Percentiles rank a stretch among this genome's conserved stretches.
Evolutionary conservation across 2,888 invertebrate genomes (phyloP).

Genomic region (Protula sp.): DNA sequence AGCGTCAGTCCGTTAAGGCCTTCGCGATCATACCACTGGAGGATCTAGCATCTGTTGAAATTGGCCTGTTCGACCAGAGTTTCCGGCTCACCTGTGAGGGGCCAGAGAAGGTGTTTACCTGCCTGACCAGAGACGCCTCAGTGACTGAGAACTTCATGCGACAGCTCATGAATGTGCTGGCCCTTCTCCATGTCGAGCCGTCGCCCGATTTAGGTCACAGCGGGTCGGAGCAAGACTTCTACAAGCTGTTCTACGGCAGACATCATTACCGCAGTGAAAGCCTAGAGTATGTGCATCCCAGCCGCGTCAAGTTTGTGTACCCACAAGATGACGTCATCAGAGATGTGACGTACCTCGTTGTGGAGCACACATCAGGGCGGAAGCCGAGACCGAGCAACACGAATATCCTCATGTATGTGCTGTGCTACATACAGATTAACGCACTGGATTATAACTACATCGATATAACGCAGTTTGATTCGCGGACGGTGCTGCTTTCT

Average conservation of each 20-base stretch:
- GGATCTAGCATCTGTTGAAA: constrained; percentile 40
- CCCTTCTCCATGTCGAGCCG: constrained; percentile 32
- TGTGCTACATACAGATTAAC: constrained; percentile 8
- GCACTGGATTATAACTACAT: no score
- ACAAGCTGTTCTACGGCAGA: constrained; percentile 34
- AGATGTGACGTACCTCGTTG: constrained; percentile 42
- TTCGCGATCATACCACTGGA: constrained; percentile 35
- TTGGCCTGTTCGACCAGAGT: constrained; percentile 49
- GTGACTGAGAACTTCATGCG: constrained; percentile 38
- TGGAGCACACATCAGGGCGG: constrained; percentile 18
- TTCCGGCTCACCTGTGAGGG: constrained; percentile 40
- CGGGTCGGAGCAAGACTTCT: constrained; percentile 46
- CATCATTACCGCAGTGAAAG: constrained; percentile 32
- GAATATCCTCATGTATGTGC: constrained; percentile 25
- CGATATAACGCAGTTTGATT: not conserved
- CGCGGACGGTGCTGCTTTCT: constrained; percentile 41
- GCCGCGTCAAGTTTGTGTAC: constrained; percentile 40
- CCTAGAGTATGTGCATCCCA: constrained; percentile 40
- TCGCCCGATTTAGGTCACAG: constrained; percentile 26
- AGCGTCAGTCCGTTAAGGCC: not conserved
- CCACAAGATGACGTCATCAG: constrained; percentile 46
- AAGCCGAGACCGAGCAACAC: constrained; percentile 17
- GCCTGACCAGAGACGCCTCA: constrained; percentile 35
- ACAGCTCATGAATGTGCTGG: constrained; percentile 34
- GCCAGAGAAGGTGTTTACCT: constrained; percentile 34